Percentiles rank a stretch among this genome's conserved stretches.
These are phyloP conservation scores for Ptyas mucosa DNA, from an alignment of 2,113 vertebrate genomes.

Conservation along the genomic window DNA sequence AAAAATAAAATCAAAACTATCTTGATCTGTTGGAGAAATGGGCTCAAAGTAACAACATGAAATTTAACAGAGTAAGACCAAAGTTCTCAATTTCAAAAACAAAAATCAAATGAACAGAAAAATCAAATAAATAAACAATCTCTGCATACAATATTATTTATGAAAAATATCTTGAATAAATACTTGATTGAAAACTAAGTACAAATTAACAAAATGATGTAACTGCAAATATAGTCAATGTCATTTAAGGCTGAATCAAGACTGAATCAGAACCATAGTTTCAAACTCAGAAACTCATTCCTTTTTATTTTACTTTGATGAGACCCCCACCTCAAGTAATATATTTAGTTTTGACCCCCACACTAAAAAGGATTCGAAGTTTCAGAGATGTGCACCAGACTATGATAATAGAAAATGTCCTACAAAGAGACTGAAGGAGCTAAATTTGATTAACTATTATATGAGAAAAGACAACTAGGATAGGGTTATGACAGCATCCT, in stretches of 20 bases:
- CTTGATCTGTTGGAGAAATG: neutral
- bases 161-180: neutral
- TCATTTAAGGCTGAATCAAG: neutral
- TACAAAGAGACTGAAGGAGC: neutral
- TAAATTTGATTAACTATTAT: neutral
- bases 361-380: neutral
- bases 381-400: neutral
- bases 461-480: neutral
- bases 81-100: neutral
- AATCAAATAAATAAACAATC: neutral
- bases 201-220: neutral
- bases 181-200: neutral
- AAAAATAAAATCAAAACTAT: neutral
- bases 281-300: neutral
- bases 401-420: neutral
- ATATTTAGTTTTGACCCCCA: neutral
- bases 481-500: neutral
- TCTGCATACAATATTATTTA: neutral
- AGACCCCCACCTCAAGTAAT: neutral
- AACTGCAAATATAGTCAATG: neutral
- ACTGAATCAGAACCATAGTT: neutral
- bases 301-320: neutral
- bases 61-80: neutral
- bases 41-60: neutral
- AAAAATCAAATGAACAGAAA: neutral